These are phyloP conservation scores for Mystacides longicornis DNA, from an alignment of 2,888 invertebrate species.

Conservation along the genomic window DNA sequence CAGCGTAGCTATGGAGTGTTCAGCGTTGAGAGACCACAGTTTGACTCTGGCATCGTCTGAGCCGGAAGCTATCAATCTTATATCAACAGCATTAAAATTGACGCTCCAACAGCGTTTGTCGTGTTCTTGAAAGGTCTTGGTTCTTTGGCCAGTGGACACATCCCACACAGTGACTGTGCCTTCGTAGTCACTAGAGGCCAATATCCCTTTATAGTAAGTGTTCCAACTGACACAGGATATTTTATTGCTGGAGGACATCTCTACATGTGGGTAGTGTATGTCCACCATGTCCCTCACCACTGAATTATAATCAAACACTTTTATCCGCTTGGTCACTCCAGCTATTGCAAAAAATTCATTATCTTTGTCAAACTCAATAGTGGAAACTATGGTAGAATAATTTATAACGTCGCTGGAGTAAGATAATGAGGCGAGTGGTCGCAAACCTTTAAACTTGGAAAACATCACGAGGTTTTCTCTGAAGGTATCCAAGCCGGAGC, in stretches of 20 bases:
- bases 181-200: conserved; percentile 92
- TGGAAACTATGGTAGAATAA: conserved; percentile 79
- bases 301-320: conserved; percentile 83
- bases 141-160: conserved; percentile 66
- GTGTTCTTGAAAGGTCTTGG: conserved; percentile 77
- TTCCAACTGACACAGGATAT: conserved; percentile 95
- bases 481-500: conserved; percentile 63
- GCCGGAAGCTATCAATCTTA: conserved; percentile 82
- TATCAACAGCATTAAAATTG: conserved; percentile 88
- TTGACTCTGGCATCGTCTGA: conserved; percentile 91
- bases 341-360: conserved; percentile 94
- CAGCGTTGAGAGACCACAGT: conserved; percentile 83
- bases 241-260: conserved; percentile 88
- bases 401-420: conserved; percentile 87
- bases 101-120: conserved; percentile 95
- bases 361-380: conserved; percentile 94
- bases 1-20: conserved; percentile 78
- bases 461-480: conserved; percentile 81
- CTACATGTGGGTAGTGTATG: conserved; percentile 85
- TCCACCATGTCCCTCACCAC: conserved; percentile 82
- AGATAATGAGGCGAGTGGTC: conserved; percentile 78
- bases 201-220: conserved; percentile 77
- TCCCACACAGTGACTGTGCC: conserved; percentile 93
- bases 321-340: conserved; percentile 90
- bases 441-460: conserved; percentile 68